Evolutionary conservation across 2,113 vertebrate genomes (phyloP).

Genomic region (Isichthys henryi): DNA sequence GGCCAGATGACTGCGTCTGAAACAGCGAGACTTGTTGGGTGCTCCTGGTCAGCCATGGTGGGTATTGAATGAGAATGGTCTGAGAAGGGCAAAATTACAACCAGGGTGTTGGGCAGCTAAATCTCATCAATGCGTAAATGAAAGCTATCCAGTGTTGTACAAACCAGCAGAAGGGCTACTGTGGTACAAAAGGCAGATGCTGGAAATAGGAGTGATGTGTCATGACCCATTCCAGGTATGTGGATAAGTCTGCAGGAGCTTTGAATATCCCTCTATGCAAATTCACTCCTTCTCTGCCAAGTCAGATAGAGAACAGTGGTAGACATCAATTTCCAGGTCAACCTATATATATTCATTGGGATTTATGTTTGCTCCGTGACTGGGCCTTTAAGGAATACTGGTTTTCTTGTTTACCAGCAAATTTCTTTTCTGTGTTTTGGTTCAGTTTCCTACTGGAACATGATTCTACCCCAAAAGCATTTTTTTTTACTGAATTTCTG

Average conservation of each 20-base stretch:
- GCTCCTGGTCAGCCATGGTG: neutral
- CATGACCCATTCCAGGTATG: neutral
- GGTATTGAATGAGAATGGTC: neutral
- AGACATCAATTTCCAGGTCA: neutral
- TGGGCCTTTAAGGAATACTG: neutral
- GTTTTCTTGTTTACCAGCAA: neutral
- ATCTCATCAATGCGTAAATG: neutral
- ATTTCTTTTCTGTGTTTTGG: neutral
- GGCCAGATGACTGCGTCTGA: neutral
- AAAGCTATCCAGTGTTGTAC: neutral
- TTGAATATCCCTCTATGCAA: neutral
- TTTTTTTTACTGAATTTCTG: neutral
- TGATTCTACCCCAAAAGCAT: neutral
- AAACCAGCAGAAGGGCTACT: neutral
- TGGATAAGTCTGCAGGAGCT: neutral
- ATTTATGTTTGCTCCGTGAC: neutral
- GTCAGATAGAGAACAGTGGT: neutral
- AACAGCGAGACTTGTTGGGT: neutral
- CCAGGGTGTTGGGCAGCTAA: neutral
- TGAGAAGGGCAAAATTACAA: neutral
- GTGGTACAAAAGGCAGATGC: neutral
- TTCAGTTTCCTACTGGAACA: neutral
- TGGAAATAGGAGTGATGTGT: neutral
- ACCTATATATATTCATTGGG: neutral
- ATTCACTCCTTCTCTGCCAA: neutral